A percentile compares a stretch with the other conserved stretches of the same genome.
phyloP scores from a whole-genome alignment of 2,888 invertebrate species.

The Priapulus caudatus region DNA sequence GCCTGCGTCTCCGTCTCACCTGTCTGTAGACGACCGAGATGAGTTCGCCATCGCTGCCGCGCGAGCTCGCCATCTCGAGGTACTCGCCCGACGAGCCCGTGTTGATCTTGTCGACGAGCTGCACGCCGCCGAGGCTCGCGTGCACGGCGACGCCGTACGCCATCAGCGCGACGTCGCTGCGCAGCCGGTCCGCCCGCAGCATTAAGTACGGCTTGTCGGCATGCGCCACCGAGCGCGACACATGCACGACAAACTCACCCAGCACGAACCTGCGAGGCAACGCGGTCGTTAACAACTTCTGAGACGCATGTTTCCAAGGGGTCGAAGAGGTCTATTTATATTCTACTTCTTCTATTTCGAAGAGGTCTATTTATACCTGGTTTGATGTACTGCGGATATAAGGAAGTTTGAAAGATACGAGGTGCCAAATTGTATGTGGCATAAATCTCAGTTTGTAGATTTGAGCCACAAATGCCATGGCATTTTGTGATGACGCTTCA shows the following conservation, averaged over 20 bases:
- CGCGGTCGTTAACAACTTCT: too few relatives aligned
- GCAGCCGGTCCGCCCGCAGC: slow-evolving; percentile 54
- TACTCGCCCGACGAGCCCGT: slow-evolving; percentile 59
- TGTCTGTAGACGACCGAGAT: slow-evolving; percentile 61
- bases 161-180: slow-evolving; percentile 59
- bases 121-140: slow-evolving; percentile 51
- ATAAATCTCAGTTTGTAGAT: too few relatives aligned
- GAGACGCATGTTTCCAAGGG: too few relatives aligned
- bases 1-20: slow-evolving; percentile 47
- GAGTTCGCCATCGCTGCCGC: slow-evolving; percentile 46
- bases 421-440: too few relatives aligned
- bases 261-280: slow-evolving; percentile 48
- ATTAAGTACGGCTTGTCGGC: slow-evolving; percentile 60
- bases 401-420: too few relatives aligned
- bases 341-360: too few relatives aligned
- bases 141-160: slow-evolving; percentile 65
- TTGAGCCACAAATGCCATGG: too few relatives aligned
- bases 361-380: too few relatives aligned
- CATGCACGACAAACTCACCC: slow-evolving; percentile 53
- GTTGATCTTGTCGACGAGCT: slow-evolving; percentile 62
- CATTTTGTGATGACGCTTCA: too few relatives aligned
- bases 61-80: slow-evolving; percentile 56
- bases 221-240: slow-evolving; percentile 52
- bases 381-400: too few relatives aligned
- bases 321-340: too few relatives aligned